Base-by-base conservation (phyloP, 2,113 vertebrate species). In the Mirounga angustirostris region DNA sequence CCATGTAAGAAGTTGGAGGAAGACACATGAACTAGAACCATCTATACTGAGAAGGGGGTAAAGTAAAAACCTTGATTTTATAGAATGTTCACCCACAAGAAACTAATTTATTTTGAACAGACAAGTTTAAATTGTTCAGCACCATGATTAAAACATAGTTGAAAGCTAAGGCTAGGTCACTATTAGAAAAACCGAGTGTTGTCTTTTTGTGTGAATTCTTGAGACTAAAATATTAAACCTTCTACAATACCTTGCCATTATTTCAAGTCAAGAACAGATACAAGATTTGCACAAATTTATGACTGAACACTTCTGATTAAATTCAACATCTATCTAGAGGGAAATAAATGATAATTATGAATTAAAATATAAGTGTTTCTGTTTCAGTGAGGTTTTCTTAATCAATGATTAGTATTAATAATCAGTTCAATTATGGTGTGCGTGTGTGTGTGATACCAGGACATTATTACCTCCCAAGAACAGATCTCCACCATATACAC, bases 291-390 rank as follows among this genome's bases (percentile, higher is more conserved):
- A 40, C 10, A 91, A 69, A 84, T 21, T 87, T 97, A 67, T 80
- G 63, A 58, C 7, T 92, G 50, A 87, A 90, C 4, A 79, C 11
- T 80, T 95, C 28, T 36, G 52, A 92, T 52, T 80, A 59, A 28
- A 96, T 59, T 95, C 71, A 88, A 56, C 8, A 89, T 54, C 15
- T 50, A 89, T 33, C 91, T 74, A 81, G 90, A 92, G 33, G 67
- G 18, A 94, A 92, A 65, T 69, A 82, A 91, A 84, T 40, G 16
- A 8, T 21, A 91, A 93, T 73, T 59, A 89, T 26, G 16, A 79
- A 86, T 86, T 96, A 86, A 89, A 96, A 86, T 91, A 30, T 12
- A 92, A 67, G 5, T 95, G 30, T 65, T 88, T 95, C 43, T 90
- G 15, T 86, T 91, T 96, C 50, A 82, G 19, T 56, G 28, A 95